phyloP scores from a whole-genome alignment of 2,888 invertebrate genomes.

The Thera obeliscata region DNA sequence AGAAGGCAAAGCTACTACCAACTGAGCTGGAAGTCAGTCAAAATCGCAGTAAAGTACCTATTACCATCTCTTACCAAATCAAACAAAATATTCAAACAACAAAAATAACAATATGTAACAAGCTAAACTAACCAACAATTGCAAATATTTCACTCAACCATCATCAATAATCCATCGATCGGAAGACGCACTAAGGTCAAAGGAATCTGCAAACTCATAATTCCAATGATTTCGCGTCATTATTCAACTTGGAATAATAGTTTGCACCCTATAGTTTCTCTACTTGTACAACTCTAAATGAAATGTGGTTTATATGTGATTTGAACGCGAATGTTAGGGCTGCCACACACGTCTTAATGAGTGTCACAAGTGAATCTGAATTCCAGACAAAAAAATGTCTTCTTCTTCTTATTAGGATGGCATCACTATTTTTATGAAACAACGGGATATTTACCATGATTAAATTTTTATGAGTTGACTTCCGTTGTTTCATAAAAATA shows the following conservation, averaged over 20 bases:
- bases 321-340: conserved; percentile 29
- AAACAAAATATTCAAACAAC: too few species aligned
- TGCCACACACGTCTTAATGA: conserved; percentile 5
- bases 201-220: conserved; percentile 80
- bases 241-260: conserved; percentile 81
- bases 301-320: conserved; percentile 48
- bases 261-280: conserved; percentile 79
- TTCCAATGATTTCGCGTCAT: conserved; percentile 74
- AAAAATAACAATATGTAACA: conserved; percentile 8
- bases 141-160: conserved; percentile 28
- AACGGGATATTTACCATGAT: too few species aligned
- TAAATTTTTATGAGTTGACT: too few species aligned
- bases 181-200: conserved; percentile 53
- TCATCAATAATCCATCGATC: conserved; percentile 41
- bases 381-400: too few species aligned
- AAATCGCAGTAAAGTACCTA: too few species aligned
- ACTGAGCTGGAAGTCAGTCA: too few species aligned
- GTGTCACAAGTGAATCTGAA: too few species aligned
- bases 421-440: too few species aligned
- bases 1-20: too few species aligned
- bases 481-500: too few species aligned
- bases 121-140: conserved; percentile 16
- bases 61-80: too few species aligned
- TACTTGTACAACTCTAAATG: conserved; percentile 49
- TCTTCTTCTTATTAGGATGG: too few species aligned